phyloP scores from a whole-genome alignment of 2,888 invertebrate species.

The Sarcophaga carnaria region DNA sequence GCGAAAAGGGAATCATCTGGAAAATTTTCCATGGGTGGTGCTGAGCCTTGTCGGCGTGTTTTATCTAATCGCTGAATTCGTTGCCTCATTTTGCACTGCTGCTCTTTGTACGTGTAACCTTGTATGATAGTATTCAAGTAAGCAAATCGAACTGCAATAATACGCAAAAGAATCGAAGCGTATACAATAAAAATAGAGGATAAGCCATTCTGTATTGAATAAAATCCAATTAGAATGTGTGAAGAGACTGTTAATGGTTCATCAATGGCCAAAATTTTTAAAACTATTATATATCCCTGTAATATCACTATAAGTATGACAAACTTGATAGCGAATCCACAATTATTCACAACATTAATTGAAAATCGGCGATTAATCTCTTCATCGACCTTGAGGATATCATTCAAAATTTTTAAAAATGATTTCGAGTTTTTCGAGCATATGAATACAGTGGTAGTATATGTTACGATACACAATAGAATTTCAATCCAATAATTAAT shows the following conservation, averaged over 20 bases:
- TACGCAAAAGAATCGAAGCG: slow-evolving; percentile 75
- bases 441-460: slow-evolving; percentile 75
- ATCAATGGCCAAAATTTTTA: slow-evolving; percentile 71
- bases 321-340: slow-evolving; percentile 74
- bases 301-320: slow-evolving; percentile 74
- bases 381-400: slow-evolving; percentile 77
- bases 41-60: not conserved
- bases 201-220: slow-evolving; percentile 76
- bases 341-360: slow-evolving; percentile 73
- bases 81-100: slow-evolving; percentile 47
- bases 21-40: slow-evolving; percentile 73
- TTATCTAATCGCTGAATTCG: slow-evolving; percentile 45
- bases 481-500: slow-evolving; percentile 79
- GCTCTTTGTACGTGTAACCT: slow-evolving; percentile 75
- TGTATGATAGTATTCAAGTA: slow-evolving; percentile 77
- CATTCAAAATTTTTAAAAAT: slow-evolving; percentile 77
- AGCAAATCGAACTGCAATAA: slow-evolving; percentile 77
- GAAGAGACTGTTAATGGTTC: slow-evolving; percentile 72
- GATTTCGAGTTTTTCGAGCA: slow-evolving; percentile 75
- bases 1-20: slow-evolving; percentile 77
- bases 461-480: slow-evolving; percentile 76
- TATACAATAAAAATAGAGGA: slow-evolving; percentile 77
- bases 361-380: slow-evolving; percentile 76
- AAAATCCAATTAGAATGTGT: slow-evolving; percentile 74
- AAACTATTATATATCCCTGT: slow-evolving; percentile 75